Evolutionary conservation across 2,113 vertebrate species (phyloP).

Genomic region (Ceyx melanurus): DNA sequence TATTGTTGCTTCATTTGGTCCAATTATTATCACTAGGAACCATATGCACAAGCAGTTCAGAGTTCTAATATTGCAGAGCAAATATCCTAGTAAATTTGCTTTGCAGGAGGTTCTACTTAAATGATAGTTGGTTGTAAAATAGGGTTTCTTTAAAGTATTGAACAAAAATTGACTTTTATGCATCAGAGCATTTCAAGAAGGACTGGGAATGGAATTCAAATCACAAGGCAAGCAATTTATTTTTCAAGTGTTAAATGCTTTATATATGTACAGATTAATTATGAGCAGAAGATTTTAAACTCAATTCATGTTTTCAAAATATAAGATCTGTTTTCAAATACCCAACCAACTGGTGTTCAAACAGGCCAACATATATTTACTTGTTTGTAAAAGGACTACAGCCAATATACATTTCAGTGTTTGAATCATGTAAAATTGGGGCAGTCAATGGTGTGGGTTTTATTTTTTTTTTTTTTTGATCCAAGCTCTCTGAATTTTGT

Average conservation of each 20-base stretch:
- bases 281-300: not conserved
- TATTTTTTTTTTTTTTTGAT: not conserved
- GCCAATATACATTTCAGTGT: not conserved
- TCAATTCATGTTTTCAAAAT: not conserved
- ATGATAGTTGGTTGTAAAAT: not conserved
- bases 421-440: not conserved
- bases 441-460: not conserved
- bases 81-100: not conserved
- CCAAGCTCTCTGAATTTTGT: not conserved
- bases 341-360: not conserved
- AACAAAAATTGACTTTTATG: not conserved
- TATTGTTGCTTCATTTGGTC: not conserved
- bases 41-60: not conserved
- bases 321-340: not conserved
- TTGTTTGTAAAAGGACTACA: not conserved
- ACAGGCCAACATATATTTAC: not conserved
- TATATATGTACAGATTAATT: not conserved
- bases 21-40: not conserved
- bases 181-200: not conserved
- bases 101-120: not conserved
- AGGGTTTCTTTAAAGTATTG: not conserved
- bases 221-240: not conserved
- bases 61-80: not conserved
- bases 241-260: not conserved
- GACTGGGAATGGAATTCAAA: not conserved